A percentile compares a stretch with the other conserved stretches of the same genome.
Conservation (phyloP, 1,140 invertebrate species). For the Pseudobourletiella spinata region DNA sequence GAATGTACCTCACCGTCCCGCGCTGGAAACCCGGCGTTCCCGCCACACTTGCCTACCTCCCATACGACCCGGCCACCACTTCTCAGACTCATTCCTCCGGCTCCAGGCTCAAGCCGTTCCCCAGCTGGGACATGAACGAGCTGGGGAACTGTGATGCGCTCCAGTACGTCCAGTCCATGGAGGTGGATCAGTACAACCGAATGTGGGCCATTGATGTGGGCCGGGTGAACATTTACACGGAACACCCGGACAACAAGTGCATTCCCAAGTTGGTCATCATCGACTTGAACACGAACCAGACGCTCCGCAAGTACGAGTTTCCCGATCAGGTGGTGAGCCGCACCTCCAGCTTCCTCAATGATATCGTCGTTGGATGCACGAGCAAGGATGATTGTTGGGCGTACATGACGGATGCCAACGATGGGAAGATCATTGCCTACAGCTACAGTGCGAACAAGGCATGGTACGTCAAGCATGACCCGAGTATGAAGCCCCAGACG, state of each 20-base stretch:
- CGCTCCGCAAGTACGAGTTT: slow-evolving; percentile 50
- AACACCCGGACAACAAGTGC: slow-evolving; percentile 55
- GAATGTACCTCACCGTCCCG: slow-evolving; percentile 65
- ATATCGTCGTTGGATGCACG: slow-evolving; percentile 42
- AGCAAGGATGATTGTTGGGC: slow-evolving; percentile 41
- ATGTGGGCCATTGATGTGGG: slow-evolving; percentile 58
- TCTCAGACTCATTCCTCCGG: neutral
- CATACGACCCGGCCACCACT: neutral
- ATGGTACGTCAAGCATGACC: slow-evolving; percentile 53
- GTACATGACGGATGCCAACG: slow-evolving; percentile 48
- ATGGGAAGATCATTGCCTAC: slow-evolving; percentile 51
- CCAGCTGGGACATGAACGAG: slow-evolving; percentile 63
- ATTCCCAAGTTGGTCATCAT: slow-evolving; percentile 72
- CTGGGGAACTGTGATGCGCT: slow-evolving; percentile 58
- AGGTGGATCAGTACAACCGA: slow-evolving; percentile 61
- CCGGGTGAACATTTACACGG: slow-evolving; percentile 46
- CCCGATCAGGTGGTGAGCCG: slow-evolving; percentile 38
- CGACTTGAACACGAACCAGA: slow-evolving; percentile 54
- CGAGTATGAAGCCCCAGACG: neutral
- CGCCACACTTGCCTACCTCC: slow-evolving; percentile 49
- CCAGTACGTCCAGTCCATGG: slow-evolving; percentile 63
- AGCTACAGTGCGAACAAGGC: slow-evolving; percentile 50
- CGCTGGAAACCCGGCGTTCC: slow-evolving; percentile 65
- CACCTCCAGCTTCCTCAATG: slow-evolving; percentile 4
- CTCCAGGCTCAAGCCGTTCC: slow-evolving; percentile 49